A percentile compares a stretch with the other conserved stretches of the same genome.
phyloP scores from a whole-genome alignment of 92 coral and sea anemone genomes.

The Metridium senile region DNA sequence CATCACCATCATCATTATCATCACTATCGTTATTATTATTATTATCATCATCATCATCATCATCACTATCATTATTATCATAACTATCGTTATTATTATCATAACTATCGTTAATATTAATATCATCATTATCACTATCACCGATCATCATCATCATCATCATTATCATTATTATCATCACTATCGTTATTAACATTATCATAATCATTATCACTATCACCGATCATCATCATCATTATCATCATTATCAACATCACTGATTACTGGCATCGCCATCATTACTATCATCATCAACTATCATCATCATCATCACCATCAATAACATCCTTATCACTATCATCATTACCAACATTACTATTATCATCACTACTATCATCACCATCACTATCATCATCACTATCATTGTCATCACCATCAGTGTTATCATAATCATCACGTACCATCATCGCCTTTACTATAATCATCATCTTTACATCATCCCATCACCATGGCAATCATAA shows the following conservation, averaged over 20 bases:
- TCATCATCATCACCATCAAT: neutral
- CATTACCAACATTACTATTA: no score
- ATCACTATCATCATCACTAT: neutral
- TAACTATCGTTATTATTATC: no score
- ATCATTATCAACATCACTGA: no score
- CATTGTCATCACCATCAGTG: neutral
- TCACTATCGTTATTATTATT: neutral
- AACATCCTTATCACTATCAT: no score
- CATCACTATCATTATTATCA: no score
- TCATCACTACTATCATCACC: neutral
- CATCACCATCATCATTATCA: neutral
- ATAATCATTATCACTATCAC: neutral
- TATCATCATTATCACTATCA: neutral
- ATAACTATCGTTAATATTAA: no score
- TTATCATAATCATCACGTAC: neutral
- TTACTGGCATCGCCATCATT: neutral
- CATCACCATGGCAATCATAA: neutral
- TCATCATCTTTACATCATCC: no score
- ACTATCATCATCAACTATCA: neutral
- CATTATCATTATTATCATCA: neutral
- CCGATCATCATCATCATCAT: neutral
- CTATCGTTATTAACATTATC: neutral
- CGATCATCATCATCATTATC: neutral
- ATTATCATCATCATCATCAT: neutral
- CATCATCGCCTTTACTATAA: no score